Percentiles rank a stretch among this genome's conserved stretches.
These are phyloP conservation scores for Austrolebias charrua DNA, from an alignment of 2,797 vertebrate genomes.

Conservation along the genomic window DNA sequence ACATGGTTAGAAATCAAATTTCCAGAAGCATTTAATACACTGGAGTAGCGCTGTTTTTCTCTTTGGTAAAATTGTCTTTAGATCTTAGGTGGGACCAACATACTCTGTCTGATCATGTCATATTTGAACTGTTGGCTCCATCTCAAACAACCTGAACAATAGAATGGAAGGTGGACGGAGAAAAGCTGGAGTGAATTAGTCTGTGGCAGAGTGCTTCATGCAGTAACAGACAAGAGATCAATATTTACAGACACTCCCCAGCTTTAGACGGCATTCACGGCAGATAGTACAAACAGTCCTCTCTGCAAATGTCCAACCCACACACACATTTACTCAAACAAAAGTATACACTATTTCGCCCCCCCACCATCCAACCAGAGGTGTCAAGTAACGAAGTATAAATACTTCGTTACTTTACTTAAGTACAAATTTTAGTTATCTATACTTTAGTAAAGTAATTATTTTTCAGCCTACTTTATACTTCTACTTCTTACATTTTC, in stretches of 20 bases:
- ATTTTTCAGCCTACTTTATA: too few relatives aligned
- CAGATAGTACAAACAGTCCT: constrained; percentile 64
- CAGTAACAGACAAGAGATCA: constrained; percentile 70
- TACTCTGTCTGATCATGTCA: constrained; percentile 36
- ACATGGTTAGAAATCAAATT: not conserved
- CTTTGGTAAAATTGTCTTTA: constrained; percentile 9
- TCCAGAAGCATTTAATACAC: too few relatives aligned
- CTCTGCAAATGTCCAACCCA: constrained; percentile 60
- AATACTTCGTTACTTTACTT: too few relatives aligned
- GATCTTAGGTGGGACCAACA: constrained; percentile 4
- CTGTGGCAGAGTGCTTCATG: constrained; percentile 51
- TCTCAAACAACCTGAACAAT: constrained; percentile 61
- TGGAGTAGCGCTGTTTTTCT: not conserved
- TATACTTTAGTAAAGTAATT: too few relatives aligned
- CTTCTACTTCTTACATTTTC: too few relatives aligned
- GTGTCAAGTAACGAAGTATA: too few relatives aligned
- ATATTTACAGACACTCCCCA: constrained; percentile 77
- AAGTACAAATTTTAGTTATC: too few relatives aligned
- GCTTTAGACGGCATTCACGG: constrained; percentile 74
- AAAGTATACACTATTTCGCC: constrained; percentile 41
- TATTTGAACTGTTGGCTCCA: constrained; percentile 55
- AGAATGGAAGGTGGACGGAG: constrained; percentile 47
- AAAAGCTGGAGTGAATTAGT: constrained; percentile 54
- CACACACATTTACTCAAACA: constrained; percentile 41
- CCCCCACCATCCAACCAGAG: constrained; percentile 8